Base-by-base conservation (phyloP, 1,140 invertebrate species). In the Ctenoplectra terminalis region DNA sequence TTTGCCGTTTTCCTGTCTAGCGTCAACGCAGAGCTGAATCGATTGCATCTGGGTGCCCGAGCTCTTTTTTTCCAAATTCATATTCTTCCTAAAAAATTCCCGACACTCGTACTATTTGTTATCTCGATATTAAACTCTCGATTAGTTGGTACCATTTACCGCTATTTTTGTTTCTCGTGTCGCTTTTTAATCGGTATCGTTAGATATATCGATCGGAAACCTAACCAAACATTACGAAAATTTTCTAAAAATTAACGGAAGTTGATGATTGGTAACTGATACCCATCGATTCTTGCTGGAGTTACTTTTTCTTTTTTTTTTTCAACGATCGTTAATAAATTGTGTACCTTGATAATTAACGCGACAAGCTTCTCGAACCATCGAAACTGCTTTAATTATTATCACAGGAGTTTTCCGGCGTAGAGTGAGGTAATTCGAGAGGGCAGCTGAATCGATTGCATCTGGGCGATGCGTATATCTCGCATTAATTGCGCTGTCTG, bases 1-100 rank as follows among this genome's bases (percentile, higher is more conserved):
- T 46, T 76, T 34, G n/a, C 43, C 73, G 78, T 52, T 58, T 71
- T 69, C n/a, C 37, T 66, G 50, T 40, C 66, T 37, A 31, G 61
- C 56, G 13, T 17, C 31, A 60, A 78, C 79, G 83, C 82, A 34
- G 76, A 86, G 82, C 82, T 88, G 77, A 84, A 90, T 90, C 66
- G 86, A 89, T 89, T 89, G 81, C 75, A 88, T 87, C 87, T 88
- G 76, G 84, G 81, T 73, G 58, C 60, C 72, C 54, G 54, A 61
- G 60, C 1, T 13, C 56, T 31, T 58, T 26, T 9, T 37, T n/a
- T n/a, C n/a, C 23, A 23, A 23, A 52, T 66, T 6, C 11, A 13
- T 29, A 66, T 7, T 31, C 7, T 8, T 13, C 4, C 1, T 7
- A 0, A 58, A 15, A 31, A 48, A 15, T n/a, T 26, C 61, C 15